Percentiles rank a stretch among this genome's conserved stretches.
phyloP scores from a whole-genome alignment of 2,888 invertebrate species.

The Miltochrista miniata region DNA sequence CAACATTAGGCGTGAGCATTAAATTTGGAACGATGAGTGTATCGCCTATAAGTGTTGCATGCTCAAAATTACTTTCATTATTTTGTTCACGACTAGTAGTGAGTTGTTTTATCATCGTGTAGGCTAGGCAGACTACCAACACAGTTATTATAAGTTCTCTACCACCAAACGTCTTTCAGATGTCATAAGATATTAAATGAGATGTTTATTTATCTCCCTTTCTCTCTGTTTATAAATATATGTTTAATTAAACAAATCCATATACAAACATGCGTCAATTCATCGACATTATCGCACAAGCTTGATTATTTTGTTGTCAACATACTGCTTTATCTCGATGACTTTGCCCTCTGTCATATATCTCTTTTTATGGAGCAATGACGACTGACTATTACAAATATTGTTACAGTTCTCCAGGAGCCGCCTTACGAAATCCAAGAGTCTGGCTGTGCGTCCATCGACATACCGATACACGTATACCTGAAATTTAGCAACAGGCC shows the following conservation, averaged over 20 bases:
- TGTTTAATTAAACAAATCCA: constrained; percentile 2
- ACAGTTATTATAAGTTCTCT: too few species aligned
- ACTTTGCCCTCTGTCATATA: constrained; percentile 43
- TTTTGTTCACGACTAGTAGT: too few species aligned
- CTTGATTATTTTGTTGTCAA: constrained; percentile 54
- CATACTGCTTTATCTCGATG: constrained; percentile 47
- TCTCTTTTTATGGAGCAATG: constrained; percentile 41
- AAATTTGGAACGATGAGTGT: too few species aligned
- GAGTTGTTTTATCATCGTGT: too few species aligned
- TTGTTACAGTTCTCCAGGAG: constrained; percentile 74
- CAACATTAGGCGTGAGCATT: too few species aligned
- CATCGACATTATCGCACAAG: constrained; percentile 62
- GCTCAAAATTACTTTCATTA: too few species aligned
- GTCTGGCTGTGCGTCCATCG: constrained; percentile 74
- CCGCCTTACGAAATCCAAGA: constrained; percentile 81
- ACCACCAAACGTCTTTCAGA: neutral
- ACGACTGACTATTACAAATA: constrained; percentile 27
- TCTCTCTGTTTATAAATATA: neutral
- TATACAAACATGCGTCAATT: constrained; percentile 44
- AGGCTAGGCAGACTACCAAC: neutral
- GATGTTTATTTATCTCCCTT: neutral
- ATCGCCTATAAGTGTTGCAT: too few species aligned
- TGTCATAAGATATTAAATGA: neutral
- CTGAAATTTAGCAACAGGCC: constrained; percentile 71
- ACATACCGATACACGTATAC: constrained; percentile 78